A percentile compares a stretch with the other conserved stretches of the same genome.
Evolutionary conservation across 2,113 vertebrate genomes (phyloP).

Genomic region (Elgaria multicarinata): DNA sequence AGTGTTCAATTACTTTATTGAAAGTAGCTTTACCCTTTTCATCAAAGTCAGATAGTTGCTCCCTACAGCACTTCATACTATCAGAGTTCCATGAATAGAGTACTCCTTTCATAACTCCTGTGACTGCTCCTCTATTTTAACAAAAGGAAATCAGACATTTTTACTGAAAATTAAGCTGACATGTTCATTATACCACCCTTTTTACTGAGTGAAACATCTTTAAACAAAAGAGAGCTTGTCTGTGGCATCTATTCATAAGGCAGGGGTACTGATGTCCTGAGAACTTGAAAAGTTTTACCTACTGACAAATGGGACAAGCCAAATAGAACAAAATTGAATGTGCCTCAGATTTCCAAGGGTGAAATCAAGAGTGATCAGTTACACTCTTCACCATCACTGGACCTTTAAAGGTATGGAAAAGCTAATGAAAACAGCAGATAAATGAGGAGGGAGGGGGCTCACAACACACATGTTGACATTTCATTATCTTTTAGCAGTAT

Average conservation of each 20-base stretch:
- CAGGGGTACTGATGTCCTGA: constrained; percentile 64
- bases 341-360: constrained; percentile 59
- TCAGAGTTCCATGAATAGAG: constrained; percentile 72
- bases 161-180: constrained; percentile 73
- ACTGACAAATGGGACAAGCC: constrained; percentile 62
- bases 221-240: constrained; percentile 74
- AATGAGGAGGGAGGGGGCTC: not conserved
- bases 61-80: constrained; percentile 62
- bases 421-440: constrained; percentile 38
- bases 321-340: constrained; percentile 62
- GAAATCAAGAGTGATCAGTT: constrained; percentile 55
- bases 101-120: constrained; percentile 69
- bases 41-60: constrained; percentile 69
- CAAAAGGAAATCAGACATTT: constrained; percentile 69
- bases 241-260: constrained; percentile 72
- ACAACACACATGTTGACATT: constrained; percentile 26
- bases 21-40: constrained; percentile 52
- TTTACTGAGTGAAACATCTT: constrained; percentile 68
- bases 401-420: constrained; percentile 28
- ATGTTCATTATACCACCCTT: constrained; percentile 70
- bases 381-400: constrained; percentile 40
- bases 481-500: constrained; percentile 41
- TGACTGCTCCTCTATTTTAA: constrained; percentile 69
- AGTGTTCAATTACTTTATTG: constrained; percentile 66
- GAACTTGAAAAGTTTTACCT: constrained; percentile 73